Conservation (phyloP, 2,888 invertebrate species). For the Mayetiola destructor region DNA sequence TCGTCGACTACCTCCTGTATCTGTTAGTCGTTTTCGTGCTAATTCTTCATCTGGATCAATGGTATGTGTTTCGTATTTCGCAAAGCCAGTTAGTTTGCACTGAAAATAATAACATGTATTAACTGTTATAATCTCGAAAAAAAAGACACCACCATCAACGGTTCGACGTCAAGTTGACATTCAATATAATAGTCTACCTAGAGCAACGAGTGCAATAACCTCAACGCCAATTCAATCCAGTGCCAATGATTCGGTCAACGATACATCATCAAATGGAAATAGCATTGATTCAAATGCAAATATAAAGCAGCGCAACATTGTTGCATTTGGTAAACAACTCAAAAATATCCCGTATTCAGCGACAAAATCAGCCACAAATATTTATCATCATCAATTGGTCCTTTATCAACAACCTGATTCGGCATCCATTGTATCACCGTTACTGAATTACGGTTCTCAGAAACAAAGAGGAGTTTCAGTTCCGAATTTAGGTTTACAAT, state of each 20-base stretch:
- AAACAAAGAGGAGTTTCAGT: constrained; percentile 61
- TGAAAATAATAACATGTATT: constrained; percentile 22
- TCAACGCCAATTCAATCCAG: constrained; percentile 11
- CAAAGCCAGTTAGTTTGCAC: constrained; percentile 26
- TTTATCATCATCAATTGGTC: constrained; percentile 18
- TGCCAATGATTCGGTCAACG: too few species aligned
- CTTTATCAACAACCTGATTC: constrained; percentile 22
- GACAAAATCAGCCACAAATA: constrained; percentile 16
- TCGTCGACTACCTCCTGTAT: constrained; percentile 14
- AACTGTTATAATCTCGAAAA: constrained; percentile 19
- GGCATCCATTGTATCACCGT: constrained; percentile 19
- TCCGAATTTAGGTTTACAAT: constrained; percentile 72
- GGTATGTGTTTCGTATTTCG: constrained; percentile 24
- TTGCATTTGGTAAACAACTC: constrained; percentile 57
- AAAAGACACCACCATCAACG: constrained; percentile 58
- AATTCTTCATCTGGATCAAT: constrained; percentile 15
- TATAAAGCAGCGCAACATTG: constrained; percentile 41
- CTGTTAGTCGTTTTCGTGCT: constrained; percentile 16
- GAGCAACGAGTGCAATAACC: constrained; percentile 46
- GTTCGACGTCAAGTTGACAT: constrained; percentile 59
- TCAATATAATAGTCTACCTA: constrained; percentile 68
- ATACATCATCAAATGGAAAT: constrained; percentile 13
- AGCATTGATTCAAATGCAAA: constrained; percentile 16
- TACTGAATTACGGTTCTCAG: constrained; percentile 26
- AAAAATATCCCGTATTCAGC: constrained; percentile 32